Percentiles rank a stretch among this genome's conserved stretches.
Conservation (phyloP, 2,113 vertebrate species). For the Myotis brandtii region DNA sequence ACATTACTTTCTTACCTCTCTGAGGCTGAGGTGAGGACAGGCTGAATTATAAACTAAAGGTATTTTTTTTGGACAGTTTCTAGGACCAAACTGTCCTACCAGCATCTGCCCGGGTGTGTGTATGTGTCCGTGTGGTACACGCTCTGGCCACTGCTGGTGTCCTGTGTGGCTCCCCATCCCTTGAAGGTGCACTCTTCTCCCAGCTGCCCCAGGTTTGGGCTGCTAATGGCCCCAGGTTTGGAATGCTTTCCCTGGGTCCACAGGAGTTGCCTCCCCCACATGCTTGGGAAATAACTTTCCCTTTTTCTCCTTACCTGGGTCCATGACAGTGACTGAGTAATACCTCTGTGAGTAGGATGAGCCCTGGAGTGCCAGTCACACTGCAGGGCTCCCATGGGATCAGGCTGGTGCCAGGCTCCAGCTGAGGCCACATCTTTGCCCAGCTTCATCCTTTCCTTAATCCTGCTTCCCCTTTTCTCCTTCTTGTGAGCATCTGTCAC, state of each 20-base stretch:
- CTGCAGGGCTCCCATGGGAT: background rate
- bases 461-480: background rate
- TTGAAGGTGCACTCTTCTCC: background rate
- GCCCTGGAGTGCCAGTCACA: background rate
- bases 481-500: background rate
- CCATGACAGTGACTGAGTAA: background rate
- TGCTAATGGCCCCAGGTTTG: background rate
- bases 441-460: background rate
- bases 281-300: background rate
- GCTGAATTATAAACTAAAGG: background rate
- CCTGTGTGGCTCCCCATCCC: background rate
- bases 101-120: background rate
- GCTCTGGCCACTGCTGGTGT: background rate
- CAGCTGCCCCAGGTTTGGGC: background rate
- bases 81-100: background rate
- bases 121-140: background rate
- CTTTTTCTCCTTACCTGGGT: accelerated
- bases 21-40: background rate
- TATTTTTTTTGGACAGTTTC: background rate
- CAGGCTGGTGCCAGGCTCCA: background rate
- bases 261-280: background rate
- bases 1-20: background rate
- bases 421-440: background rate
- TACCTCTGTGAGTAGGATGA: background rate
- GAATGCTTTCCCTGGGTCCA: background rate